phyloP scores from a whole-genome alignment of 1,140 invertebrate species.

The Heliconius hermathena region DNA sequence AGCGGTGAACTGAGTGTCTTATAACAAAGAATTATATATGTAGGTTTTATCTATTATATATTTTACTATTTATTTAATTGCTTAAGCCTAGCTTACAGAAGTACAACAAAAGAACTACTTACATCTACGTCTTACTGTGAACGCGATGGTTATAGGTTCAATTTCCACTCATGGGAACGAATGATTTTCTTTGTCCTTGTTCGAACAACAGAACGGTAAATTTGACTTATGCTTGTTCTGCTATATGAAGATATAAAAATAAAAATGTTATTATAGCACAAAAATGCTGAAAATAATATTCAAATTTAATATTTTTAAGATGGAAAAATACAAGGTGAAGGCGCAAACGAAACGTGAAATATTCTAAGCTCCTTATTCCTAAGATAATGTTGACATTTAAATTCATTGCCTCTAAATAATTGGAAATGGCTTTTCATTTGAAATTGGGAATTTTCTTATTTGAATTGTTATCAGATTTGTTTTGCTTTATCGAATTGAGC shows the following conservation, averaged over 20 bases:
- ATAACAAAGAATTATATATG: too few relatives aligned
- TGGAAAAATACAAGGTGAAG: background rate
- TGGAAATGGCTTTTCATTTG: conserved; percentile 15
- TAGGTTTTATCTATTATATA: too few relatives aligned
- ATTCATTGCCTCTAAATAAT: conserved; percentile 28
- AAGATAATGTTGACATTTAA: conserved; percentile 16
- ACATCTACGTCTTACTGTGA: background rate
- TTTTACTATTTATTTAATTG: too few relatives aligned
- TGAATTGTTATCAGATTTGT: conserved; percentile 10
- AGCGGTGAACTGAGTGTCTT: too few relatives aligned
- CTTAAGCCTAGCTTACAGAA: too few relatives aligned
- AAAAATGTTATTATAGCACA: too few relatives aligned
- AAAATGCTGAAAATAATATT: conserved; percentile 1
- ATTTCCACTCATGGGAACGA: background rate
- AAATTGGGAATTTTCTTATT: conserved; percentile 13
- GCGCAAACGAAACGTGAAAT: conserved; percentile 2
- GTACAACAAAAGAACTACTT: too few relatives aligned
- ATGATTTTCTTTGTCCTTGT: too few relatives aligned
- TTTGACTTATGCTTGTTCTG: too few relatives aligned
- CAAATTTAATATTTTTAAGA: conserved; percentile 5
- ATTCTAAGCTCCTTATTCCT: conserved; percentile 12
- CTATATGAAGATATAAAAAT: too few relatives aligned
- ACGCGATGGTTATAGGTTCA: background rate
- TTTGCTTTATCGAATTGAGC: background rate
- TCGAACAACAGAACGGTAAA: too few relatives aligned